phyloP scores from a whole-genome alignment of 2,113 vertebrate species.

The Nothobranchius kuhntae region DNA sequence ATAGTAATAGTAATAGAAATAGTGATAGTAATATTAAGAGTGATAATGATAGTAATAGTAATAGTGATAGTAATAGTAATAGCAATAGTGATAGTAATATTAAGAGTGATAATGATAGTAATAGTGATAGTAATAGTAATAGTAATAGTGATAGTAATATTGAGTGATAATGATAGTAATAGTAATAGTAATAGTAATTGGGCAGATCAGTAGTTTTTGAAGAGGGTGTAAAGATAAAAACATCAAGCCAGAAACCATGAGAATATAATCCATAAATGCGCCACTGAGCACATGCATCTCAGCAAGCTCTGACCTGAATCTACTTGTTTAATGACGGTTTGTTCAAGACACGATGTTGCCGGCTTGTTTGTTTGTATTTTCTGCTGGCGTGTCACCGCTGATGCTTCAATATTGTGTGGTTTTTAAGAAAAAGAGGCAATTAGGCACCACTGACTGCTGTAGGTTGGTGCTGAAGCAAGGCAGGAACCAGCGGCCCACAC shows the following conservation, averaged over 20 bases:
- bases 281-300: constrained; percentile 14
- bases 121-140: too few species aligned
- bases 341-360: background rate
- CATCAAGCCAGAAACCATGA: background rate
- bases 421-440: background rate
- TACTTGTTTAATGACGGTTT: background rate
- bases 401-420: background rate
- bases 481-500: constrained; percentile 2
- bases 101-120: too few species aligned
- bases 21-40: too few species aligned
- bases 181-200: background rate
- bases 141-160: too few species aligned
- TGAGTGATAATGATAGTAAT: too few species aligned
- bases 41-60: too few species aligned
- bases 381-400: constrained; percentile 5
- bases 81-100: too few species aligned
- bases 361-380: background rate
- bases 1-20: too few species aligned
- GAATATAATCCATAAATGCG: constrained; percentile 6
- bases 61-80: too few species aligned
- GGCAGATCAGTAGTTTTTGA: background rate
- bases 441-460: constrained; percentile 1
- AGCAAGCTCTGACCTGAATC: constrained; percentile 22
- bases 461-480: constrained; percentile 13
- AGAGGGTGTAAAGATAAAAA: background rate